A percentile compares a stretch with the other conserved stretches of the same genome.
Evolutionary conservation across 2,113 vertebrate species (phyloP).

Genomic region (Phrynosoma blainvillii): DNA sequence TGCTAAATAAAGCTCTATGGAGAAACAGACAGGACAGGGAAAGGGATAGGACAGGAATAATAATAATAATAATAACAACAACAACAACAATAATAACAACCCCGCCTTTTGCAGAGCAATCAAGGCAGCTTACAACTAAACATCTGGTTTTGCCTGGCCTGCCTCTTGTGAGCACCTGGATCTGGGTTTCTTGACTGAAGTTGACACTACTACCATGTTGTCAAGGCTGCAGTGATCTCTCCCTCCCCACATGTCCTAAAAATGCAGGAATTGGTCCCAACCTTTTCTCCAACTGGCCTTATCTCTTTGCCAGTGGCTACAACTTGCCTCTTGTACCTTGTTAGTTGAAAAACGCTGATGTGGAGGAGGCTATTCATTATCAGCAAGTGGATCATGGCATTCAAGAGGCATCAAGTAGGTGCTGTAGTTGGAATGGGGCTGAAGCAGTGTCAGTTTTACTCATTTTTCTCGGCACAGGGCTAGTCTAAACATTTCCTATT

Average conservation of each 20-base stretch:
- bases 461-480: neutral
- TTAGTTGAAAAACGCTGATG: neutral
- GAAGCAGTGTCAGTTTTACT: neutral
- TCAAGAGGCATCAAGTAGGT: neutral
- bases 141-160: neutral
- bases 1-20: neutral
- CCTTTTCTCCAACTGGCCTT: neutral
- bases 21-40: neutral
- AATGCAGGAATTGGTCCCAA: no score
- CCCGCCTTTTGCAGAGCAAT: no score
- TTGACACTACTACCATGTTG: neutral
- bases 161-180: neutral
- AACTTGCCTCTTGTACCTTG: neutral
- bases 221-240: neutral
- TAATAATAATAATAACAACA: no score
- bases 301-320: neutral
- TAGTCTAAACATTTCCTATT: neutral
- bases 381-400: neutral
- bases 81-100: no score
- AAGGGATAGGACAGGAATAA: neutral
- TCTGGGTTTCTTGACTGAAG: neutral
- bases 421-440: neutral
- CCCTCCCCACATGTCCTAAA: neutral
- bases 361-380: neutral
- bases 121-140: no score